phyloP scores from a whole-genome alignment of 92 coral and sea anemone genomes.

The Zoanthus gigantus region DNA sequence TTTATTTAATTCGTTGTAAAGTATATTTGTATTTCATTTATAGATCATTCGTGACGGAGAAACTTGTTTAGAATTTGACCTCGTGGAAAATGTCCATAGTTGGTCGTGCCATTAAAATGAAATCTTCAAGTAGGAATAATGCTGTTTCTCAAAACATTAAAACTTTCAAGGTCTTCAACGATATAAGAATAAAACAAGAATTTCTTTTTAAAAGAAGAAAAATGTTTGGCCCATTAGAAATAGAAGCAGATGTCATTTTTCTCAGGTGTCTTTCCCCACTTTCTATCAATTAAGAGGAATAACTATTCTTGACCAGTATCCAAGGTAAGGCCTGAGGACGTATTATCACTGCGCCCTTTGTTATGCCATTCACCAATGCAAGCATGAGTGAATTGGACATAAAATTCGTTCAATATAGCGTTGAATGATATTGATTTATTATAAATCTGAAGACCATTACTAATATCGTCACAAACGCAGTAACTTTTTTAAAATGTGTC shows the following conservation, averaged over 20 bases:
- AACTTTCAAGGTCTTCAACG: not conserved
- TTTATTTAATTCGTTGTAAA: not conserved
- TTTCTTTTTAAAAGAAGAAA: not conserved
- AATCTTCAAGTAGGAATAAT: not conserved
- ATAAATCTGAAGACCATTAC: not conserved
- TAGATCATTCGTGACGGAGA: not conserved
- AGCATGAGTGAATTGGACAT: not conserved
- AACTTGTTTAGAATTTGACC: not conserved
- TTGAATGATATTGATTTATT: not conserved
- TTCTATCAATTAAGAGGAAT: not conserved
- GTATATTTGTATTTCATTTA: not conserved
- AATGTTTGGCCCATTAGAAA: too few species aligned
- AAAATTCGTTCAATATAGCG: not conserved
- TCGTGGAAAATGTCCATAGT: not conserved
- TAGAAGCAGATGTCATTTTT: not conserved
- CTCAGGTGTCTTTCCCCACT: not conserved
- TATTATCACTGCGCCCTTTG: not conserved
- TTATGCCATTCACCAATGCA: not conserved
- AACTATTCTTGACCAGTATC: not conserved
- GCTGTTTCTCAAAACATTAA: not conserved
- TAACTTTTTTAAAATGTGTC: not conserved
- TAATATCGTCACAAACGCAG: not conserved
- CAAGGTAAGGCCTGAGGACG: not conserved
- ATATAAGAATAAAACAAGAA: not conserved
- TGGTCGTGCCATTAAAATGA: not conserved